phyloP scores from a whole-genome alignment of 2,797 vertebrate species.

The Eulemur coronatus region DNA sequence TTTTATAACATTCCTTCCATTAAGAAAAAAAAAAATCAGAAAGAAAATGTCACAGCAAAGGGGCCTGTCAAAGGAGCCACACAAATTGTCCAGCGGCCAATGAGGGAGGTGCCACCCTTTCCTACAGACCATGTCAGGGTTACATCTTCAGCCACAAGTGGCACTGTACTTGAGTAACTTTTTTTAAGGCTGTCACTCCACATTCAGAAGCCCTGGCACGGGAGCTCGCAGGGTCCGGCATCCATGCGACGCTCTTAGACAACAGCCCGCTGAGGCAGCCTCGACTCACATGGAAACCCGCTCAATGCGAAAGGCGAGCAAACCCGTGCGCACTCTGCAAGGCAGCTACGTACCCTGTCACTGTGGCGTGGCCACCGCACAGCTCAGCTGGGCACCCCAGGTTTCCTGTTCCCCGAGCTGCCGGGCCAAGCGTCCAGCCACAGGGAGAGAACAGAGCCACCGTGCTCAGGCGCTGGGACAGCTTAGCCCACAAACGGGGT shows the following conservation, averaged over 20 bases:
- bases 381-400: no score
- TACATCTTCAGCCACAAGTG: not conserved
- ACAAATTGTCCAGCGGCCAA: no score
- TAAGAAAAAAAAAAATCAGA: not conserved
- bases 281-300: no score
- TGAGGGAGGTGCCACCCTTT: rapidly evolving
- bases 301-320: not conserved
- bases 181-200: not conserved
- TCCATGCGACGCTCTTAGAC: not conserved
- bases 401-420: not conserved
- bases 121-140: not conserved
- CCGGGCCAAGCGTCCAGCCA: not conserved
- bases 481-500: not conserved
- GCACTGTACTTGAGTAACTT: not conserved
- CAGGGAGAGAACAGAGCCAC: not conserved
- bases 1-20: not conserved
- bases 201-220: not conserved
- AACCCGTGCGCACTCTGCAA: not conserved
- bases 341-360: not conserved
- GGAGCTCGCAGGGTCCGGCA: not conserved
- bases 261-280: not conserved
- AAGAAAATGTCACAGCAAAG: not conserved
- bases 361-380: not conserved
- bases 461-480: not conserved
- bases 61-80: no score